Conservation (phyloP, 2,888 invertebrate genomes). For the Diadromus collaris region DNA sequence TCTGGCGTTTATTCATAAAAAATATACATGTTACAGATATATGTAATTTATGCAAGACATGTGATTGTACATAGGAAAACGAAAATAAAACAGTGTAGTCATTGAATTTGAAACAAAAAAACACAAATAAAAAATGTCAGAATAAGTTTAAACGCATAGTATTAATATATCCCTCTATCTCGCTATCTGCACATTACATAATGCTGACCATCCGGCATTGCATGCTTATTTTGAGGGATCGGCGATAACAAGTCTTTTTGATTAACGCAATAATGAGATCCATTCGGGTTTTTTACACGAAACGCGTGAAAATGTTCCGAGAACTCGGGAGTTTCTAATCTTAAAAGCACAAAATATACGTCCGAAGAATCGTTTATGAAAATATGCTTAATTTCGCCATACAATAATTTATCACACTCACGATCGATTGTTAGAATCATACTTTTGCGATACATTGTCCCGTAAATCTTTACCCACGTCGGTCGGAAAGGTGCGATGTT, state of each 20-base stretch:
- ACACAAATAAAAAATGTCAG: background rate
- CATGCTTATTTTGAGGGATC: conserved; percentile 14
- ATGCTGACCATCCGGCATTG: conserved; percentile 2
- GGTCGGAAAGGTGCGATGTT: conserved; percentile 6
- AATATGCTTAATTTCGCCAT: conserved; percentile 29
- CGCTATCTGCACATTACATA: conserved; percentile 7
- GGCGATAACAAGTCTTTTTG: background rate
- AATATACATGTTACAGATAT: background rate
- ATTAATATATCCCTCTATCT: conserved; percentile 1
- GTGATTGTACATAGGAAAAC: background rate
- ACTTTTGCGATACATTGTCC: conserved; percentile 29
- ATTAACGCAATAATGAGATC: conserved; percentile 13
- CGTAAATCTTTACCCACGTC: conserved; percentile 26
- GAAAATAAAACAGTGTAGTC: background rate
- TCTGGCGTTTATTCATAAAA: background rate
- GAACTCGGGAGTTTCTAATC: conserved; percentile 24
- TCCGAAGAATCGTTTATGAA: conserved; percentile 6
- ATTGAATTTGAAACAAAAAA: background rate
- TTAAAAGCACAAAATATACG: conserved; percentile 19
- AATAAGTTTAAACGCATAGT: background rate
- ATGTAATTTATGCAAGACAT: background rate
- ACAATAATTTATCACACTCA: conserved; percentile 16
- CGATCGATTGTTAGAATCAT: conserved; percentile 28
- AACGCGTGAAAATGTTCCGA: conserved; percentile 35
- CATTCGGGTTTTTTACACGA: background rate